phyloP scores from a whole-genome alignment of 2,797 vertebrate genomes.

The Enteromius treurensis region DNA sequence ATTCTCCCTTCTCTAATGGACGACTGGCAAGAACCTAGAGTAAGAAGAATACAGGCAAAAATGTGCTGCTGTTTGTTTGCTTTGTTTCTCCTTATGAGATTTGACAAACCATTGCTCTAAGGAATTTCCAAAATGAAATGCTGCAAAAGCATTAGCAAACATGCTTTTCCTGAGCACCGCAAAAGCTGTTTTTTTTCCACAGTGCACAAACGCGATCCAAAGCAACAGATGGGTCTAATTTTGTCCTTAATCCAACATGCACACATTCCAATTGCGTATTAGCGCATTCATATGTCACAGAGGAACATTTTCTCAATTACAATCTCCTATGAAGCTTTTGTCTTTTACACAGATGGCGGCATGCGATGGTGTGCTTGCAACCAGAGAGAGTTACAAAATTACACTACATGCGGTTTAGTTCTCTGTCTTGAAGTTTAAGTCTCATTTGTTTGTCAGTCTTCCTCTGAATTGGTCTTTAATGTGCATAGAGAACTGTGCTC shows the following conservation, averaged over 20 bases:
- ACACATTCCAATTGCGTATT: constrained; percentile 28
- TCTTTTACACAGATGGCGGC: constrained; percentile 21
- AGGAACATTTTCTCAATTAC: constrained; percentile 48
- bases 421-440: constrained; percentile 12
- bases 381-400: background rate
- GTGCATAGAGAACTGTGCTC: constrained; percentile 7
- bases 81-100: constrained; percentile 9
- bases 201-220: background rate
- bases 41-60: constrained; percentile 25
- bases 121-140: constrained; percentile 13
- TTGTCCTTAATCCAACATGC: constrained; percentile 47
- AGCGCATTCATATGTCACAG: constrained; percentile 30
- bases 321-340: constrained; percentile 26
- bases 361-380: constrained; percentile 15
- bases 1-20: constrained; percentile 22
- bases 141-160: constrained; percentile 32
- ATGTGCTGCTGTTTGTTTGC: constrained; percentile 17
- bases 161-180: constrained; percentile 32
- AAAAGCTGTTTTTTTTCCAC: constrained; percentile 8
- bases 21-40: constrained; percentile 7
- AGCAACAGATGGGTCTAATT: constrained; percentile 50
- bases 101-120: constrained; percentile 29
- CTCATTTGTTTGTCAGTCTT: constrained; percentile 14
- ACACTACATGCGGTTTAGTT: background rate
- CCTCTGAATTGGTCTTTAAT: constrained; percentile 2